Conservation (phyloP, 1,140 invertebrate genomes). For the Chymomyza costata region DNA sequence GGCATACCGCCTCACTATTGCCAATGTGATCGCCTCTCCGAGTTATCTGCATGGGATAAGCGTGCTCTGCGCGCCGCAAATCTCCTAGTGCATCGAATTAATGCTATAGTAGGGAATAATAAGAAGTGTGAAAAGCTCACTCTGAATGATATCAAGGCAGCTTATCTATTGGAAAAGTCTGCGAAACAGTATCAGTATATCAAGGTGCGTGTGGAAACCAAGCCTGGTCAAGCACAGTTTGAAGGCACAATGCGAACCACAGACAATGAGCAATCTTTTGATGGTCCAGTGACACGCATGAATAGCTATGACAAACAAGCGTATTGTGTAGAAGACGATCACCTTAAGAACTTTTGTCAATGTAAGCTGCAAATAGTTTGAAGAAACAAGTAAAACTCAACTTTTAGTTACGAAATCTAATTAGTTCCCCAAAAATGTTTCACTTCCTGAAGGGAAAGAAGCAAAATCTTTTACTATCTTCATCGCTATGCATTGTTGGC, state of each 20-base stretch:
- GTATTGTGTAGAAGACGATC: slow-evolving; percentile 13
- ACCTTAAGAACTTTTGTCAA: slow-evolving; percentile 10
- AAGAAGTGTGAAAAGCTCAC: background rate
- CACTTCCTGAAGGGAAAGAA: too few relatives aligned
- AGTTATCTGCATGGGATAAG: slow-evolving; percentile 12
- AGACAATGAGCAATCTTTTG: background rate
- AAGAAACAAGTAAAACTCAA: too few relatives aligned
- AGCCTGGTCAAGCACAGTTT: slow-evolving; percentile 18
- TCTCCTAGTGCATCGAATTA: slow-evolving; percentile 21
- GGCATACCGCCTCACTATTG: slow-evolving; percentile 28
- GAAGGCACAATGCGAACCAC: slow-evolving; percentile 21
- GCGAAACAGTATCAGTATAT: slow-evolving; percentile 7
- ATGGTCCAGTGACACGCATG: slow-evolving; percentile 20
- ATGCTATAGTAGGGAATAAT: background rate
- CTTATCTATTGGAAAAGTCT: slow-evolving; percentile 47
- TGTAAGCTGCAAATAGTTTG: too few relatives aligned
- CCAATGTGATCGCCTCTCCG: slow-evolving; percentile 12
- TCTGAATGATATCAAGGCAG: slow-evolving; percentile 75
- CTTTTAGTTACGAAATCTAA: too few relatives aligned
- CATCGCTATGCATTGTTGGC: too few relatives aligned
- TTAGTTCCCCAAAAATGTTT: too few relatives aligned
- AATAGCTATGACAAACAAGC: slow-evolving; percentile 10
- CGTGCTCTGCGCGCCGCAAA: slow-evolving; percentile 25
- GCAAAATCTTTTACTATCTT: too few relatives aligned
- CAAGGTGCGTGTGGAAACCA: slow-evolving; percentile 14